These are phyloP conservation scores for Coregonus sp. DNA, from an alignment of 2,797 vertebrate genomes.

Conservation along the genomic window DNA sequence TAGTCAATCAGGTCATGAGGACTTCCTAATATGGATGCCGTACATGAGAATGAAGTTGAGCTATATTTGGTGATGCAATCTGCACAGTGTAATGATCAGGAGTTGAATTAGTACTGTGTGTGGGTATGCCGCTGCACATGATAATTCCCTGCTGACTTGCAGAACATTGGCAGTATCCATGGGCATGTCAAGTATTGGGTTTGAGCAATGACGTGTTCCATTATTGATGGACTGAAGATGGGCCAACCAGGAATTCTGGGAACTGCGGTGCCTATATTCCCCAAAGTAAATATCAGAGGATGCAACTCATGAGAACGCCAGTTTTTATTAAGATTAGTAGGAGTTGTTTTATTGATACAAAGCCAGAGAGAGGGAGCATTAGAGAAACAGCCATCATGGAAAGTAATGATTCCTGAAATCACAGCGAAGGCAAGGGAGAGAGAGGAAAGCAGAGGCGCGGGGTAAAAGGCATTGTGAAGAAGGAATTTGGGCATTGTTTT, in stretches of 20 bases:
- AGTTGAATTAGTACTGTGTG: conserved; percentile 49
- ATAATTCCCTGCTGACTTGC: conserved; percentile 44
- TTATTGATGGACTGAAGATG: conserved; percentile 49
- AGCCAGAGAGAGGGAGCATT: conserved; percentile 20
- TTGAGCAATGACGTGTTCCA: conserved; percentile 24
- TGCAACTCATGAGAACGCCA: conserved; percentile 36
- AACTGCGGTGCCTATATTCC: conserved; percentile 39
- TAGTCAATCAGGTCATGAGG: neutral
- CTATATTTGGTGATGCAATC: conserved; percentile 27
- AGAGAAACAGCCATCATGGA: conserved; percentile 45
- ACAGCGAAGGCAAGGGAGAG: conserved; percentile 3
- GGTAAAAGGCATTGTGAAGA: conserved; percentile 13
- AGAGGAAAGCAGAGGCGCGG: conserved; percentile 14
- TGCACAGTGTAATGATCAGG: conserved; percentile 33
- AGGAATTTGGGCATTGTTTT: conserved; percentile 58
- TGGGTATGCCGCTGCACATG: conserved; percentile 33
- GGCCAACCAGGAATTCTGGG: conserved; percentile 42
- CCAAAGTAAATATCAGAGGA: conserved; percentile 40
- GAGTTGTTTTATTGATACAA: conserved; percentile 51
- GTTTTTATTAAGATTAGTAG: conserved; percentile 51
- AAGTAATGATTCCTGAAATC: conserved; percentile 46
- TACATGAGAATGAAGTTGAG: conserved; percentile 41
- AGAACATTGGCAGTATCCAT: conserved; percentile 38
- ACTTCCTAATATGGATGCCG: neutral
- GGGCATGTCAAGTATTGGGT: conserved; percentile 42